Base-by-base conservation (phyloP, 2,797 vertebrate genomes). In the Coluber constrictor region DNA sequence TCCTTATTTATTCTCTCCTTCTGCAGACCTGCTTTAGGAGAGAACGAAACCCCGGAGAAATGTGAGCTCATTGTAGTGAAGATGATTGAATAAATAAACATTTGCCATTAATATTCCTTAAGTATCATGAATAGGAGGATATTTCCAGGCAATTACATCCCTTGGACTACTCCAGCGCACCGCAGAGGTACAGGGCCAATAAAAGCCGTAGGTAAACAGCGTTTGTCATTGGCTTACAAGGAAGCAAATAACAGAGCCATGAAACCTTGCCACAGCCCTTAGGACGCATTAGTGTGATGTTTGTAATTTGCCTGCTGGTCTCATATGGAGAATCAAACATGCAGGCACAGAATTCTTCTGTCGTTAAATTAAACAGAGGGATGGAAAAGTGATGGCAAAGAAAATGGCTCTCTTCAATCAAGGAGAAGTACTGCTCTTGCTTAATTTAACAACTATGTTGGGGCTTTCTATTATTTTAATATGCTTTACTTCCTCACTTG, bases 291-390 rank as follows among this genome's bases (percentile, higher is more conserved):
- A 87, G 66, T 92, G 86, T 3, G 1, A 32, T 70, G 61, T 89
- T 86, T 94, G 0, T 94, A 92, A 95, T 94, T 94, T 95, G 51
- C 74, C 63, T 90, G 66, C 66, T 43, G 94, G 2, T 0, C 27
- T 94, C 90, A 54, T 29, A 94, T 92, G 89, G 47, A 32, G 70
- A 92, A 88, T 86, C 93, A 91, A 94, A 51, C 29, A 37, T 88
- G 20, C 60, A 60, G 90, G 90, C n/a, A 37, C 56, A 63, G 59
- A 56, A 23, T 92, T 92, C 12, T 91, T 60, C 16, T 87, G 29
- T 86, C 89, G 92, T 92, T 55, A 93, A 90, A 93, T 92, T 92
- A 94, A 94, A 92, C 88, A 92, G 91, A 74, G 94, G 91, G 70
- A 43, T 74, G 57, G 89, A 83, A 61, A 92, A 55, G 23, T 92